These are phyloP conservation scores for Drosophila sordidula DNA, from an alignment of 2,888 invertebrate genomes.

Conservation along the genomic window DNA sequence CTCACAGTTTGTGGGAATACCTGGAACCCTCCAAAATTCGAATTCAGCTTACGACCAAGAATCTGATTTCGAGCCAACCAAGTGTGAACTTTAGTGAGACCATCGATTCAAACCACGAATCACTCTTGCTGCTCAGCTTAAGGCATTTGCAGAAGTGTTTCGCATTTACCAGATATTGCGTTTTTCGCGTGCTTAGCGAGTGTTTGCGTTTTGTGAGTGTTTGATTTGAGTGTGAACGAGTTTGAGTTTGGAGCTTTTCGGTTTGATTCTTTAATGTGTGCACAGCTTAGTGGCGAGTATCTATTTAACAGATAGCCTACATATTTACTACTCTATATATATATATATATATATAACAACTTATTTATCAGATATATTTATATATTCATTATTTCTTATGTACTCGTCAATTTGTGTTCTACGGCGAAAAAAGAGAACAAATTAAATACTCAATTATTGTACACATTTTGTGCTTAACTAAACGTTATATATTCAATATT, in stretches of 20 bases:
- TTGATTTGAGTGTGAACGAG: neutral
- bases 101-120: no score
- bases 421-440: conserved; percentile 1
- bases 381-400: conserved; percentile 7
- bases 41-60: neutral
- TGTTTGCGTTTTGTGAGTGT: conserved; percentile 1
- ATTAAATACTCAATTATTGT: neutral
- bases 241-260: neutral
- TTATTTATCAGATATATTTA: conserved; percentile 16
- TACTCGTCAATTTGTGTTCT: conserved; percentile 14
- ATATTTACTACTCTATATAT: conserved; percentile 3
- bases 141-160: neutral
- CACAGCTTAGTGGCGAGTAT: conserved; percentile 33
- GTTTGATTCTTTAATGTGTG: conserved; percentile 17
- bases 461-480: conserved; percentile 6
- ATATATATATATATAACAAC: conserved; percentile 3
- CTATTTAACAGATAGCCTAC: conserved; percentile 4
- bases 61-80: no score
- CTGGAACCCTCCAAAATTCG: neutral
- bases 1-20: neutral
- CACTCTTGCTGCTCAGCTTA: no score
- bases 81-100: no score
- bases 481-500: conserved; percentile 5
- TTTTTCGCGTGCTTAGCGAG: neutral
- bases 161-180: neutral